phyloP scores from a whole-genome alignment of 2,797 vertebrate species.

The Muscicapa striata region DNA sequence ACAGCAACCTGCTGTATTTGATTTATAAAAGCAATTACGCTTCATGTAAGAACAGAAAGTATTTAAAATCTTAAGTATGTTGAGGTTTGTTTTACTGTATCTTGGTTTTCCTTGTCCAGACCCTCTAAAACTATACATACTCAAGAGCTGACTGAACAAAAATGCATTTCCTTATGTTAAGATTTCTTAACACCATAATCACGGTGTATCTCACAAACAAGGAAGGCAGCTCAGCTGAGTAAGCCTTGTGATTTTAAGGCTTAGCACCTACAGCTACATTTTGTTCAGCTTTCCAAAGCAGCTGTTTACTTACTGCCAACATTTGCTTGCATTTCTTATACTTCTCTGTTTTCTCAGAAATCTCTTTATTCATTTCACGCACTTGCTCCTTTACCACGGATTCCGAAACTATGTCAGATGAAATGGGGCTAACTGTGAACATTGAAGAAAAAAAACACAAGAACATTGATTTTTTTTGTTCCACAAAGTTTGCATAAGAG shows the following conservation, averaged over 20 bases:
- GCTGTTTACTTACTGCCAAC: slow-evolving; percentile 84
- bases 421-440: slow-evolving; percentile 82
- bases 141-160: not conserved
- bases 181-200: not conserved
- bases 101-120: not conserved
- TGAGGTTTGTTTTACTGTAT: not conserved
- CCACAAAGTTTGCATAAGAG: not conserved
- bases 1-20: not conserved
- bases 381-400: slow-evolving; percentile 89
- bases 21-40: not conserved
- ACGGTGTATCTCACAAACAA: not conserved
- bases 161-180: not conserved
- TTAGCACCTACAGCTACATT: not conserved
- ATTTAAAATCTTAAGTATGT: not conserved
- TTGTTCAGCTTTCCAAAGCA: slow-evolving; percentile 31
- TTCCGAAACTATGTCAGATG: slow-evolving; percentile 86
- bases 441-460: slow-evolving; percentile 30
- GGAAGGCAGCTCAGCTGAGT: not conserved
- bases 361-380: slow-evolving; percentile 90
- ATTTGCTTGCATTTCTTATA: slow-evolving; percentile 96
- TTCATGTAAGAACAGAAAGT: not conserved
- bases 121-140: not conserved
- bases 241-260: not conserved
- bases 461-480: not conserved
- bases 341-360: slow-evolving; percentile 90